These are phyloP conservation scores for Chinchilla lanigera DNA, from an alignment of 2,113 vertebrate genomes.

Conservation along the genomic window DNA sequence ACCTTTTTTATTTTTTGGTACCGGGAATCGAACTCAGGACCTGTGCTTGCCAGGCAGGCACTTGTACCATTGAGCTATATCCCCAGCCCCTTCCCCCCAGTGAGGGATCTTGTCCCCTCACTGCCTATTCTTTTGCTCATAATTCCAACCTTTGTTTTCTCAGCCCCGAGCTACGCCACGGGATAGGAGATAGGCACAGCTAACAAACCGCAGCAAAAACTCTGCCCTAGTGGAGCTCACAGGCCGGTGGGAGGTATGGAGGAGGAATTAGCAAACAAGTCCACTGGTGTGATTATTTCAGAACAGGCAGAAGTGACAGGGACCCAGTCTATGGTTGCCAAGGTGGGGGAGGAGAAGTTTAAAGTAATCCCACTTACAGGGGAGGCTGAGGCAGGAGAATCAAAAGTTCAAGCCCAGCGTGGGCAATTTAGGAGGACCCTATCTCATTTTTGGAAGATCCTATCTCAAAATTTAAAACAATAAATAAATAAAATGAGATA, in stretches of 20 bases:
- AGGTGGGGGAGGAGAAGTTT: neutral
- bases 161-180: neutral
- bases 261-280: neutral
- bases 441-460: neutral
- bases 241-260: neutral
- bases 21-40: too few species aligned
- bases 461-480: neutral
- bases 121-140: neutral
- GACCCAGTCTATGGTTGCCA: neutral
- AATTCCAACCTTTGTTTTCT: neutral
- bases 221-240: neutral
- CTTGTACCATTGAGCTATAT: too few species aligned
- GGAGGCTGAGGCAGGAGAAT: neutral
- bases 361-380: neutral
- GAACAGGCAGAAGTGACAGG: neutral
- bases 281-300: neutral
- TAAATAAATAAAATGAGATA: neutral
- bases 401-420: neutral
- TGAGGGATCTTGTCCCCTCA: neutral
- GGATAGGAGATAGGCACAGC: neutral
- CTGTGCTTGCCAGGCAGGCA: too few species aligned
- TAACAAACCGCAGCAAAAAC: neutral
- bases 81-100: too few species aligned
- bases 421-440: neutral
- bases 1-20: too few species aligned